Evolutionary conservation across 2,797 vertebrate genomes (phyloP).

Genomic region (Miichthys miiuy): DNA sequence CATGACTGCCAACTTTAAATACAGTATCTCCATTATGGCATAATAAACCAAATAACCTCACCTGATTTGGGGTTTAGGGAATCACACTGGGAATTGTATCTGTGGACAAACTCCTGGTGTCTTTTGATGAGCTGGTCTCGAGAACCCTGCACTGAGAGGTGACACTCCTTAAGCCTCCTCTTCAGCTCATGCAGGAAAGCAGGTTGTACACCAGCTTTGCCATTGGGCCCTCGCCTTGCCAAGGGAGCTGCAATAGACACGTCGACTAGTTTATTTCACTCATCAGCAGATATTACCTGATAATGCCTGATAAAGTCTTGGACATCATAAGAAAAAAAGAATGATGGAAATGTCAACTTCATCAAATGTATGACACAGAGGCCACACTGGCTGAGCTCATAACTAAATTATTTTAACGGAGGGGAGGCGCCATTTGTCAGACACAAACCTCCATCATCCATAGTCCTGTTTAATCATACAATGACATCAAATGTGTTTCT

Average conservation of each 20-base stretch:
- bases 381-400: too few species aligned
- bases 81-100: slow-evolving; percentile 95
- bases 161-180: slow-evolving; percentile 89
- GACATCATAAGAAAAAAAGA: not conserved
- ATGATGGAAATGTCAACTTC: slow-evolving; percentile 14
- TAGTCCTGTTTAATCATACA: not conserved
- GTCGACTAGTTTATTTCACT: slow-evolving; percentile 9
- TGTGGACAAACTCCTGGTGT: slow-evolving; percentile 92
- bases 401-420: too few species aligned
- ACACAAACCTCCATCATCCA: too few species aligned
- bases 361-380: slow-evolving; percentile 22
- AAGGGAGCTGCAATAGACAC: slow-evolving; percentile 79
- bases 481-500: not conserved
- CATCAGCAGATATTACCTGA: not conserved
- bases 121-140: slow-evolving; percentile 91
- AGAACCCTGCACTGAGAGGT: slow-evolving; percentile 88
- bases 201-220: slow-evolving; percentile 93
- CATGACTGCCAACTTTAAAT: not conserved
- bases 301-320: slow-evolving; percentile 5
- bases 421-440: too few species aligned
- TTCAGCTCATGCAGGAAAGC: slow-evolving; percentile 90
- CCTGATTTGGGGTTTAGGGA: slow-evolving; percentile 91
- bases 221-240: slow-evolving; percentile 80
- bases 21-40: not conserved
- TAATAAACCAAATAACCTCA: slow-evolving; percentile 52